Percentiles rank a stretch among this genome's conserved stretches.
Conservation (phyloP, 2,888 invertebrate species). For the Morpho achilles region DNA sequence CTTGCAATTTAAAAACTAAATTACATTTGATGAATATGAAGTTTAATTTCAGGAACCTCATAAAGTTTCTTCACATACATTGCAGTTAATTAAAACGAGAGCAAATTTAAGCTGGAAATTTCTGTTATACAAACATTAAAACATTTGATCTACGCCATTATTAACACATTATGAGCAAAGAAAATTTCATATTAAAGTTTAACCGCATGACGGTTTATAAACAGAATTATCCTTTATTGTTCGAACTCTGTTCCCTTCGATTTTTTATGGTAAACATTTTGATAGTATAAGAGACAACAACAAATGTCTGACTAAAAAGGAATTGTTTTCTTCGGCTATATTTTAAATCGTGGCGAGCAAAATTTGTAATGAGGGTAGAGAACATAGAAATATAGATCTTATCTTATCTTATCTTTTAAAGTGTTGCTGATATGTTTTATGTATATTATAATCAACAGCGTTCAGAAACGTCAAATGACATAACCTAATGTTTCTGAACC, state of each 20-base stretch:
- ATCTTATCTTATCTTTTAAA: too few species aligned
- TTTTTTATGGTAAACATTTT: slow-evolving; percentile 69
- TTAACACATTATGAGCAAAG: slow-evolving; percentile 48
- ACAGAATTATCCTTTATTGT: slow-evolving; percentile 62
- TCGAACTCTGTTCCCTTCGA: slow-evolving; percentile 51
- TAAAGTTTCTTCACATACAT: background rate
- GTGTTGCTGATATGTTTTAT: too few species aligned
- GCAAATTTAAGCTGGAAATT: slow-evolving; percentile 1
- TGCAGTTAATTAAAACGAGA: background rate
- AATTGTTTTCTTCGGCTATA: too few species aligned
- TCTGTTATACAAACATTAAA: slow-evolving; percentile 7
- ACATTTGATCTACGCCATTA: slow-evolving; percentile 30
- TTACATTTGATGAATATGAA: background rate
- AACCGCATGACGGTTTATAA: slow-evolving; percentile 50
- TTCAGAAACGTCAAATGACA: too few species aligned
- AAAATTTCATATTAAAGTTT: slow-evolving; percentile 41
- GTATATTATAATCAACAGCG: too few species aligned
- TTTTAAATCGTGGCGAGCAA: too few species aligned
- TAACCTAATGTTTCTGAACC: too few species aligned
- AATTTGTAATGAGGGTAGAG: too few species aligned
- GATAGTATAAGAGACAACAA: slow-evolving; percentile 32
- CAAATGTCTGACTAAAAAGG: background rate
- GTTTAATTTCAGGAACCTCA: background rate
- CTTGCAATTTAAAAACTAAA: background rate
- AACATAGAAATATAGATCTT: too few species aligned